A percentile compares a stretch with the other conserved stretches of the same genome.
Conservation (phyloP, 2,113 vertebrate genomes). For the Cavia aperea region DNA sequence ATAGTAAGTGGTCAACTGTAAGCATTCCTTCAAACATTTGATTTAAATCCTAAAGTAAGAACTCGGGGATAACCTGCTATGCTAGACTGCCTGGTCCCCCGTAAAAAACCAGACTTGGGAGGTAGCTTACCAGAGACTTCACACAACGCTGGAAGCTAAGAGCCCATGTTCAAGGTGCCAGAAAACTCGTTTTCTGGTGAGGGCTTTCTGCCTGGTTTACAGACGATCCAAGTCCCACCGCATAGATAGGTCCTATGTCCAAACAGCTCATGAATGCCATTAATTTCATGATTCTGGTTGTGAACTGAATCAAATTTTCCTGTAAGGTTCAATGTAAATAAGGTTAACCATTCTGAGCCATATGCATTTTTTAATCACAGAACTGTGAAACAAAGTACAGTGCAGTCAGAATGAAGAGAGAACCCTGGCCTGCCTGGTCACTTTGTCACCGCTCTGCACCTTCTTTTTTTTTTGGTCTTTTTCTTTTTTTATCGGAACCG, state of each 20-base stretch:
- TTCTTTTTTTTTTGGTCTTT: not conserved
- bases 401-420: not conserved
- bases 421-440: not conserved
- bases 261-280: not conserved
- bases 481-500: too few relatives aligned
- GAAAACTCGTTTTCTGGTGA: not conserved
- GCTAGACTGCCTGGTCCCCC: not conserved
- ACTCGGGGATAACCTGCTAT: not conserved
- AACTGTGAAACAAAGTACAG: not conserved
- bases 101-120: not conserved
- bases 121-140: not conserved
- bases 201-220: not conserved
- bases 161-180: not conserved
- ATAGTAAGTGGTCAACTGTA: constrained; percentile 5
- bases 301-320: not conserved
- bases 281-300: not conserved
- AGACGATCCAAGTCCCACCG: not conserved
- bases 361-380: not conserved
- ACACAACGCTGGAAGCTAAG: not conserved
- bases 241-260: not conserved
- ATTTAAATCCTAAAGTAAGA: constrained; percentile 32
- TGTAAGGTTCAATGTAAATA: not conserved
- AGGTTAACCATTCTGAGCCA: not conserved
- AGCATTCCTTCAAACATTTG: constrained; percentile 30
- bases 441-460: not conserved